Conservation (phyloP, 2,888 invertebrate species). For the Ormyrus nitidulus region DNA sequence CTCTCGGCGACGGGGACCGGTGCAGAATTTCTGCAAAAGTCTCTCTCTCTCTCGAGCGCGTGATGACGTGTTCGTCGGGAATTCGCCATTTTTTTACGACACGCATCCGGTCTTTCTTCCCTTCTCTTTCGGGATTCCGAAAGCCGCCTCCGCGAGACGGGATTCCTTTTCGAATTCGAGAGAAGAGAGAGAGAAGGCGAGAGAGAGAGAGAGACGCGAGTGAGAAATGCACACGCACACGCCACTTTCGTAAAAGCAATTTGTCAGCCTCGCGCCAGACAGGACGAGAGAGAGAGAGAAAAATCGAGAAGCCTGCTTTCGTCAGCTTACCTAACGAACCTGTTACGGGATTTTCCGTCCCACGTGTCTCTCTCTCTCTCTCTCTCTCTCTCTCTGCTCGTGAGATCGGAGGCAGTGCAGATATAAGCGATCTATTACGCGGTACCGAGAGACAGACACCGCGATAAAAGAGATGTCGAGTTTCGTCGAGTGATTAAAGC, state of each 20-base stretch:
- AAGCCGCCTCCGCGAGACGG: neutral
- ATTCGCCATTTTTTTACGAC: conserved; percentile 44
- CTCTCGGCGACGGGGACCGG: neutral
- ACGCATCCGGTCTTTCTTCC: conserved; percentile 34
- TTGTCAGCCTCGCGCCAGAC: neutral
- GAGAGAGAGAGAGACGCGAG: conserved; percentile 14
- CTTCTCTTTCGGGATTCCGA: neutral
- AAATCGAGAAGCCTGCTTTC: neutral
- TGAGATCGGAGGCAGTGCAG: neutral
- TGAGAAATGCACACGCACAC: neutral
- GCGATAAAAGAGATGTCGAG: neutral
- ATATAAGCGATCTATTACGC: too few species aligned
- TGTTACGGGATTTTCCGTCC: conserved; percentile 8
- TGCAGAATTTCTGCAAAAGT: too few species aligned
- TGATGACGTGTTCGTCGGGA: conserved; percentile 41
- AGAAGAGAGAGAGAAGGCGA: neutral
- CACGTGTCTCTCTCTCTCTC: conserved; percentile 2
- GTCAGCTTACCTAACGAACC: neutral
- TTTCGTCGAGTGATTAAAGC: neutral
- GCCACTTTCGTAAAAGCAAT: neutral
- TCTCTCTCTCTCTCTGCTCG: neutral
- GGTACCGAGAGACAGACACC: neutral
- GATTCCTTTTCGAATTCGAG: conserved; percentile 3
- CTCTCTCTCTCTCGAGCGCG: neutral
- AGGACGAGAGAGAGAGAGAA: neutral